Conservation (phyloP, 2,797 vertebrate species). For the Hippocampus kuda region DNA sequence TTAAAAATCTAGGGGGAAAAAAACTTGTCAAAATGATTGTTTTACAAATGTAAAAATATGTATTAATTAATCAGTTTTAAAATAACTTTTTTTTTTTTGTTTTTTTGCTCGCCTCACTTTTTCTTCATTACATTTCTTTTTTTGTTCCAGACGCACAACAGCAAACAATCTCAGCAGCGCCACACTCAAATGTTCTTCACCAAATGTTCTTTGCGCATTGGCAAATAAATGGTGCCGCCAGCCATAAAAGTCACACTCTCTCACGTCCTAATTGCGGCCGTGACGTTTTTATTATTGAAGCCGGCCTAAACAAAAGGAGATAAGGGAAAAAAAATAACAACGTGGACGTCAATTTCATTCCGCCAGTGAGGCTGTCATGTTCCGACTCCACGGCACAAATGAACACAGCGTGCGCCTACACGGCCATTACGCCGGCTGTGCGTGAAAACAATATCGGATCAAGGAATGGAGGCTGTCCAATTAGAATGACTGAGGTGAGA, state of each 20-base stretch:
- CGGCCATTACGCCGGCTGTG: conserved; percentile 20
- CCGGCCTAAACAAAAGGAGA: conserved; percentile 53
- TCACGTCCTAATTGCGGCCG: conserved; percentile 47
- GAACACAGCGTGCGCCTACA: conserved; percentile 17
- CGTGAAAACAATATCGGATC: conserved; percentile 43
- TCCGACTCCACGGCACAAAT: conserved; percentile 27
- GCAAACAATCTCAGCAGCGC: not conserved
- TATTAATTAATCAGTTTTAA: too few species aligned
- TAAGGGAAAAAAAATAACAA: conserved; percentile 52
- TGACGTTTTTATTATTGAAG: conserved; percentile 61
- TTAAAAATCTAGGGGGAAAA: too few species aligned
- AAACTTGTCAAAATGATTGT: too few species aligned
- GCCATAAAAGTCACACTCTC: conserved; percentile 53
- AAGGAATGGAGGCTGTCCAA: conserved; percentile 45
- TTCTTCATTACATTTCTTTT: not conserved
- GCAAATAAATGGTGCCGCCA: conserved; percentile 37
- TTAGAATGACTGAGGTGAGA: conserved; percentile 55
- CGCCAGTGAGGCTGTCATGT: conserved; percentile 19
- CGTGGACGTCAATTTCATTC: conserved; percentile 45
- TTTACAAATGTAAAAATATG: too few species aligned
- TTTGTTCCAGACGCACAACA: not conserved
- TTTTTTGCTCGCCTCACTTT: not conserved
- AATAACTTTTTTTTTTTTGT: not conserved
- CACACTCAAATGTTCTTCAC: conserved; percentile 15
- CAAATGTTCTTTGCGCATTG: conserved; percentile 43